Evolutionary conservation across 2,888 invertebrate genomes (phyloP), one percentile per base, ranked within the genome.

Genomic region (Hydraecia micacea): DNA sequence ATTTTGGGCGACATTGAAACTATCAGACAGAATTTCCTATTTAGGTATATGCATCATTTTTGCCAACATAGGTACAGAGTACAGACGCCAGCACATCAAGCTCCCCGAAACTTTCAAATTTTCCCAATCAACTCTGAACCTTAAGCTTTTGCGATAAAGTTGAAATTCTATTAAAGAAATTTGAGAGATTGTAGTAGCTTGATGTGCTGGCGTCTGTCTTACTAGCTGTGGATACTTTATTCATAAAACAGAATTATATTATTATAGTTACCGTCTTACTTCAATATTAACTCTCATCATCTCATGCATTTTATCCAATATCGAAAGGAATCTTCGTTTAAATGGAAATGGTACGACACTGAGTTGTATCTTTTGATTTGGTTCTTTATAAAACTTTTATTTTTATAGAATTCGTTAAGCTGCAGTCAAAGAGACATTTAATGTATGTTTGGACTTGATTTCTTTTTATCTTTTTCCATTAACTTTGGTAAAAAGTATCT

Each of bases 291-390:
- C 28, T 42, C 58, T 58, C 36, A 21, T 11, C 15, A 73, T 42
- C 39, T 42, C 39, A 39, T 80, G 69, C 46, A 73, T 49, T 73
- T 60, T 66, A 58, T 32, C 18, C 65, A 69, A 69, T 46, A 65
- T 28, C 15, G 55, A 28, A 52, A 69, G 9, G 28, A 36, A 46
- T 60, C 49, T 79, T 49, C 42, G n/a, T 63, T 60, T 69, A 36
- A 39, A 72, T 49, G 18, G 21, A 62, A 46, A 21, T 49, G 32
- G 2, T 11, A 11, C 11, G 5, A 32, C 60, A 55, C 52, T 77
- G 55, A 39, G 15, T 28, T 8, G 62, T 46, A 46, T 63, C 55
- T 66, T 55, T 66, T 55, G 15, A 72, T 63, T 63, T 52, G 15
- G 15, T 68, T 21, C 7, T 68, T 21, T 68, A 46, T 7, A 21